These are phyloP conservation scores for Furnarius figulus DNA, from an alignment of 2,113 vertebrate species.

Conservation along the genomic window DNA sequence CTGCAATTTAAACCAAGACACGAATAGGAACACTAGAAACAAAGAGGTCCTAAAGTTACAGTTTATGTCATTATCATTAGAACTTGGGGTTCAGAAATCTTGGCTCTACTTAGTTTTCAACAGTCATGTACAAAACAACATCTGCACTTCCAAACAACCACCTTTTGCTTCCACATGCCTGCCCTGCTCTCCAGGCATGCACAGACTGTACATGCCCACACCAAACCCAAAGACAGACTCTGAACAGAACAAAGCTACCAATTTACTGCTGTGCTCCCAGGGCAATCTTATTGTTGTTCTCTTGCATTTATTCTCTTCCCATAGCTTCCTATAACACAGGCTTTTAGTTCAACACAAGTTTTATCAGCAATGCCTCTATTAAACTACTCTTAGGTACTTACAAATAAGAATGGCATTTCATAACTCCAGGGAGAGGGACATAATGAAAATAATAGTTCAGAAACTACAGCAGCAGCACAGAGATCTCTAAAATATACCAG, in stretches of 20 bases:
- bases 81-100: background rate
- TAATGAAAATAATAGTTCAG: background rate
- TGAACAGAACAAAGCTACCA: background rate
- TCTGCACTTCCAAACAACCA: background rate
- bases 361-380: background rate
- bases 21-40: background rate
- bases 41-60: background rate
- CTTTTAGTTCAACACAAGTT: background rate
- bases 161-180: background rate
- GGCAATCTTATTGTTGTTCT: background rate
- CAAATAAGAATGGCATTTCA: background rate
- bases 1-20: background rate
- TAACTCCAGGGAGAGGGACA: background rate
- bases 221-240: background rate
- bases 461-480: background rate
- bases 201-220: rapidly evolving
- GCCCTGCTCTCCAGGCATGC: background rate
- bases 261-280: background rate
- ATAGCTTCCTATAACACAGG: background rate
- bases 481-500: background rate
- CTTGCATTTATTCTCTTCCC: background rate
- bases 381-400: background rate
- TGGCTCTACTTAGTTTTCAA: background rate
- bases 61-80: background rate
- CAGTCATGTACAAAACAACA: background rate